Evolutionary conservation across 2,888 invertebrate genomes (phyloP), one percentile per base, ranked within the genome.

Genomic region (Latheticus oryzae): DNA sequence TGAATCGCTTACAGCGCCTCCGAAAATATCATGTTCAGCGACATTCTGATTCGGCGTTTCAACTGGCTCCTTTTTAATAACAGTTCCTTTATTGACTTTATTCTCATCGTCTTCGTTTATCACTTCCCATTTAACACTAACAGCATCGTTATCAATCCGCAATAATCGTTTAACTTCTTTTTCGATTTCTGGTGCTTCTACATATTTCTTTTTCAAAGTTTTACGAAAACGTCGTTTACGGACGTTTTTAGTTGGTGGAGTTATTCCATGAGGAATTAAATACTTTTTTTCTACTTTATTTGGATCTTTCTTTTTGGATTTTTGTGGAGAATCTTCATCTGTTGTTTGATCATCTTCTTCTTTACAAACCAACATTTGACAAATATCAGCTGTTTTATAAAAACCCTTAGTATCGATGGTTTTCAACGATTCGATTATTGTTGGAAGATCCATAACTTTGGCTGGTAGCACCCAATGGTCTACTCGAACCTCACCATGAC

Each of bases 111-210:
- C 93, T 77, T 95, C 95, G 69, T 89, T 90, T 11, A 95, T 88
- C 0, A 95, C 88, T 74, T 96, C 95, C 88, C 91, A 95, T 58
- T 88, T 89, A 0, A 95, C 89, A 72, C 87, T 74, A 4, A 90
- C 89, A 1, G 97, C 97, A 76, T 97, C 97, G 73, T 95, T 94
- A 74, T 97, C 97, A 21, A 89, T 89, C 62, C 96, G 83, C 4
- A 99, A 81, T 50, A 99, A 80, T 24, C 96, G 83, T 76, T 97
- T 96, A 0, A 99, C 95, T 81, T 99, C 98, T 76, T 97, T 97
- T 75, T 99, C 98, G 63, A 97, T 95, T 81, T 98, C 97, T 0
- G 97, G 97, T 13, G 95, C 94, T 79, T 97, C 97, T 1, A 94
- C 93, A 79, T 92, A 94, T 79, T 98, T 99, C 78, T 99, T 99